Evolutionary conservation across 2,797 vertebrate species (phyloP), one percentile per base, ranked within the genome.

Genomic region (Hafferia zeledoni): DNA sequence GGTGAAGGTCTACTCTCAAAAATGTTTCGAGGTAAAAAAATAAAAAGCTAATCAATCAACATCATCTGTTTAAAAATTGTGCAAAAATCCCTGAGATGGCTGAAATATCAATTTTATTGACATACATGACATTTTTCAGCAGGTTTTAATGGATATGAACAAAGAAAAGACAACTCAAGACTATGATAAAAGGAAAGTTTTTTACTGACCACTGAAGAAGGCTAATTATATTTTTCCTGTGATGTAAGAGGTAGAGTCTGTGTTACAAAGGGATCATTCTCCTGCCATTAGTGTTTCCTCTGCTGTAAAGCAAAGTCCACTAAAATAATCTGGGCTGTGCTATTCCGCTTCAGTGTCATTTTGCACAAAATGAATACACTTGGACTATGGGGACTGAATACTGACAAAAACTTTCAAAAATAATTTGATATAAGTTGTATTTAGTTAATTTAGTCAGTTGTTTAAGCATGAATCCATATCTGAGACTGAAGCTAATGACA

Each of bases 21-120:
- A 93, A 83, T 53, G 15, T 50, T 87, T 92, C 0, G 2, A 18
- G 4, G 4, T 25, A 64, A 70, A 75, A 65, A 69, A 41, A 50
- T 30, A 39, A 44, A 76, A 50, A 31, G 2, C 65, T 59, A 46
- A 79, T 55, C 61, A 63, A 94, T 91, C 41, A 64, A 17, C 25
- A 74, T 20, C 7, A 46, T 60, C 80, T 67, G 37, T 61, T 76
- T 23, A 85, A 87, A 89, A 89, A 83, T 8, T 31, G n/a, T 57
- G 60, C 61, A 83, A 87, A 92, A 83, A 85, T 69, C 46, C 16
- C 86, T 65, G n/a, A 80, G 50, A 71, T 24, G 33, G 71, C 57
- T 77, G 65, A 39, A 52, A 55, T 37, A 71, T 60, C 7, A 53
- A 91, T 93, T 93, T 80, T 95, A 93, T 90, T 90, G 87, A 83